A percentile compares a stretch with the other conserved stretches of the same genome.
phyloP scores from a whole-genome alignment of 23 tunicate genomes.

The Trididemnum miniatum region DNA sequence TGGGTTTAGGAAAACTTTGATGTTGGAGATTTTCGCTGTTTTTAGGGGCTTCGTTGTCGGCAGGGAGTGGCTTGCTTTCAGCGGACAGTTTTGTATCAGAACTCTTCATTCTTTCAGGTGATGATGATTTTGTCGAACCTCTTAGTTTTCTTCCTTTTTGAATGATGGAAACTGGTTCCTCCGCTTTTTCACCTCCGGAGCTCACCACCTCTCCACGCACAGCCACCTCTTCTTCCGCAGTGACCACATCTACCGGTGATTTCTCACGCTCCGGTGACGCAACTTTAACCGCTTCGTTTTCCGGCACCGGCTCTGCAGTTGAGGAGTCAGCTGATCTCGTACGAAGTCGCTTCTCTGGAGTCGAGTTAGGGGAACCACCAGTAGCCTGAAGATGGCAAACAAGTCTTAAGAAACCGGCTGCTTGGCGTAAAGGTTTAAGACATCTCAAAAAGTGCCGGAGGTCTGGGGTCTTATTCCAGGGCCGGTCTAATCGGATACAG shows the following conservation, averaged over 20 bases:
- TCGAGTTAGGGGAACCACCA: not conserved
- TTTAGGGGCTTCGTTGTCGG: no score
- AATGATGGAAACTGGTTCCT: not conserved
- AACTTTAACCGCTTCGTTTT: not conserved
- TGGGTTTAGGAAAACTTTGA: not conserved
- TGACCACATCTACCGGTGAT: not conserved
- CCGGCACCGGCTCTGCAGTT: not conserved
- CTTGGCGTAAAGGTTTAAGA: no score
- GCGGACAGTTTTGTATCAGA: no score
- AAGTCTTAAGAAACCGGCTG: no score
- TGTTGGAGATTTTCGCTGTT: no score
- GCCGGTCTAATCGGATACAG: no score
- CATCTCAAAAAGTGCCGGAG: no score
- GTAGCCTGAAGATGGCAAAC: no score
- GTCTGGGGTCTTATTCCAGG: no score
- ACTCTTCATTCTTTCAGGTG: no score
- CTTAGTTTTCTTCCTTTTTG: not conserved
- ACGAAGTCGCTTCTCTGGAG: not conserved
- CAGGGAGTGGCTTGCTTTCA: no score
- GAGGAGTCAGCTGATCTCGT: not conserved
- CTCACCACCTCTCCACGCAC: not conserved
- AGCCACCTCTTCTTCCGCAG: not conserved
- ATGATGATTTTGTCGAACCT: not conserved
- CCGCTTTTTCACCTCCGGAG: not conserved
- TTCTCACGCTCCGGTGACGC: not conserved